A percentile compares a stretch with the other conserved stretches of the same genome.
Evolutionary conservation across 1,140 invertebrate species (phyloP).

Genomic region (Rhyzopertha dominica): DNA sequence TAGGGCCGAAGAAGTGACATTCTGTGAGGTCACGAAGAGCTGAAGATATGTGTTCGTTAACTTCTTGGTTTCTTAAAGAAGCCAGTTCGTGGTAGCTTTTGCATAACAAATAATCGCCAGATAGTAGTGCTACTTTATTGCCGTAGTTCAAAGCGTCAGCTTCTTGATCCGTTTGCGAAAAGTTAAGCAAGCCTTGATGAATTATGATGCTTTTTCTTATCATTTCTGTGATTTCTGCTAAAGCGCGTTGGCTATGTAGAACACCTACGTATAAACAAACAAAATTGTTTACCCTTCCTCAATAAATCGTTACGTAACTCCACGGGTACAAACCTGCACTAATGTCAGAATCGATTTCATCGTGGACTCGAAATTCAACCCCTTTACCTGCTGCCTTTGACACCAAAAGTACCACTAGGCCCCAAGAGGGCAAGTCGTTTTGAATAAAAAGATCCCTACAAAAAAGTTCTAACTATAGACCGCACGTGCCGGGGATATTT

Average conservation of each 20-base stretch:
- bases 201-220: conserved; percentile 92
- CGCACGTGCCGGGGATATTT: not conserved
- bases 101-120: conserved; percentile 57
- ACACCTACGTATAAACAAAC: conserved; percentile 27
- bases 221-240: conserved; percentile 97
- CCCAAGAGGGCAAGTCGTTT: conserved; percentile 58
- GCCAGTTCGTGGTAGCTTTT: conserved; percentile 84
- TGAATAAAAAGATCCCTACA: conserved; percentile 32
- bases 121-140: conserved; percentile 89
- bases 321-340: conserved; percentile 71
- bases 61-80: conserved; percentile 66
- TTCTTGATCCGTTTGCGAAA: conserved; percentile 43
- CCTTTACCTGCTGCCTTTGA: conserved; percentile 88
- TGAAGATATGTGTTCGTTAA: conserved; percentile 82
- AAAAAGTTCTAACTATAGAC: conserved; percentile 2
- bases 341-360: conserved; percentile 74
- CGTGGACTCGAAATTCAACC: conserved; percentile 67
- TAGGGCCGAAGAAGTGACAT: conserved; percentile 78
- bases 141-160: conserved; percentile 81
- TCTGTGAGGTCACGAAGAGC: conserved; percentile 81
- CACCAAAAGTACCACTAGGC: conserved; percentile 82
- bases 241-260: conserved; percentile 74
- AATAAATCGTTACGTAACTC: no score
- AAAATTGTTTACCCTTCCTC: no score
- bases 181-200: conserved; percentile 66